A percentile compares a stretch with the other conserved stretches of the same genome.
phyloP scores from a whole-genome alignment of 2,113 vertebrate genomes.

The Notothenia coriiceps region DNA sequence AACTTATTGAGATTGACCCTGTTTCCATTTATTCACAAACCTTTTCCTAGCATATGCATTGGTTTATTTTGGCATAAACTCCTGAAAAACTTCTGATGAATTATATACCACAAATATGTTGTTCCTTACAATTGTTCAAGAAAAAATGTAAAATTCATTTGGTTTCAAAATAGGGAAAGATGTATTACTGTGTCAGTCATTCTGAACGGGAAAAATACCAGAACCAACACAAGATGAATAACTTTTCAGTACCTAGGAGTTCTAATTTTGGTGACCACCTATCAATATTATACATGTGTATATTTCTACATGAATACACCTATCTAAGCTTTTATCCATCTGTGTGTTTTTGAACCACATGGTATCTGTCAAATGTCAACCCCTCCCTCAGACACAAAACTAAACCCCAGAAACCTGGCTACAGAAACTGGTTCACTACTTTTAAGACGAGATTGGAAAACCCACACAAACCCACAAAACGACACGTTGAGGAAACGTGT shows the following conservation, averaged over 20 bases:
- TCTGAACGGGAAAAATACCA: background rate
- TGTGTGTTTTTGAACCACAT: conserved; percentile 62
- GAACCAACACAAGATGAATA: background rate
- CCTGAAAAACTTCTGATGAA: too few relatives aligned
- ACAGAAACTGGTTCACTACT: conserved; percentile 66
- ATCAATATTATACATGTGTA: conserved; percentile 14
- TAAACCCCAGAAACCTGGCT: conserved; percentile 50
- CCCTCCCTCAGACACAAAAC: conserved; percentile 41
- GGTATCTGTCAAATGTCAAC: conserved; percentile 51
- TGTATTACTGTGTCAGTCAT: background rate
- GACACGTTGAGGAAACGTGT: conserved; percentile 50
- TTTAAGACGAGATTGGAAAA: conserved; percentile 29
- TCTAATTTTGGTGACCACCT: background rate
- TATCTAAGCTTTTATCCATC: conserved; percentile 42
- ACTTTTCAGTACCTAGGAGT: background rate
- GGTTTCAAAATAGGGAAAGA: too few relatives aligned
- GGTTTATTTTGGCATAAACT: too few relatives aligned
- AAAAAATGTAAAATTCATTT: too few relatives aligned
- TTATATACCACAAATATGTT: too few relatives aligned
- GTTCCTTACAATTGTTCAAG: too few relatives aligned
- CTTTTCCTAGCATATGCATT: too few relatives aligned
- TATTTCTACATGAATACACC: conserved; percentile 11
- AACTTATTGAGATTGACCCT: too few relatives aligned
- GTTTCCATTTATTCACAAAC: too few relatives aligned
- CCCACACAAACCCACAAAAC: conserved; percentile 19